phyloP scores from a whole-genome alignment of 2,888 invertebrate species.

The Phania funesta region DNA sequence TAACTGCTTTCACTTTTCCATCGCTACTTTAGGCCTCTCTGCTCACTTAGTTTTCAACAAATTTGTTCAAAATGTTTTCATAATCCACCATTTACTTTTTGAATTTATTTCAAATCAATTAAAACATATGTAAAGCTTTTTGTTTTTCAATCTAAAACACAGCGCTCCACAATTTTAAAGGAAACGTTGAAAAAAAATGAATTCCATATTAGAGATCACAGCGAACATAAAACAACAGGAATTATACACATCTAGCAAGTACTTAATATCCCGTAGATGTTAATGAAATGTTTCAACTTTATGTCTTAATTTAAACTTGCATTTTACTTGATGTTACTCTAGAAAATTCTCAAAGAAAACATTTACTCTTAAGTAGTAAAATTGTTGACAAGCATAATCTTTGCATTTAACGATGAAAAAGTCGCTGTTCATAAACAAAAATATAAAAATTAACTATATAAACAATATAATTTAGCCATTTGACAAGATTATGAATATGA shows the following conservation, averaged over 20 bases:
- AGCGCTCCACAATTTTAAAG: no score
- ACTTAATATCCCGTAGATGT: background rate
- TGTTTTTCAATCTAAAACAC: no score
- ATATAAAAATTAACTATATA: slow-evolving; percentile 41
- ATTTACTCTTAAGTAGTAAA: slow-evolving; percentile 20
- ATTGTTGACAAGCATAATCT: slow-evolving; percentile 35
- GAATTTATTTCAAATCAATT: no score
- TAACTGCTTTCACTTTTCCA: no score
- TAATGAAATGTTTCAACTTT: background rate
- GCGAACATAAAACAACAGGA: no score
- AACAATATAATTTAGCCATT: slow-evolving; percentile 43
- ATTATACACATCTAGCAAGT: background rate
- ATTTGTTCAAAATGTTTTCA: no score
- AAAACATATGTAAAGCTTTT: no score
- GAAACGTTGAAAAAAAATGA: no score
- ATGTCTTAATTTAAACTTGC: slow-evolving; percentile 14
- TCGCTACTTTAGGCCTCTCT: no score
- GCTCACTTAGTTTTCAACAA: no score
- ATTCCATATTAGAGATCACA: no score
- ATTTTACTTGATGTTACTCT: background rate
- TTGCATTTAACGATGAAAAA: slow-evolving; percentile 20
- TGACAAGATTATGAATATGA: slow-evolving; percentile 46
- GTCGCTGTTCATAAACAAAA: slow-evolving; percentile 26
- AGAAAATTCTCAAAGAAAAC: background rate
- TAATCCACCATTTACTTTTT: no score